Evolutionary conservation across 2,888 invertebrate species (phyloP), one percentile per base, ranked within the genome.

Genomic region (Heteromurus nitidus): DNA sequence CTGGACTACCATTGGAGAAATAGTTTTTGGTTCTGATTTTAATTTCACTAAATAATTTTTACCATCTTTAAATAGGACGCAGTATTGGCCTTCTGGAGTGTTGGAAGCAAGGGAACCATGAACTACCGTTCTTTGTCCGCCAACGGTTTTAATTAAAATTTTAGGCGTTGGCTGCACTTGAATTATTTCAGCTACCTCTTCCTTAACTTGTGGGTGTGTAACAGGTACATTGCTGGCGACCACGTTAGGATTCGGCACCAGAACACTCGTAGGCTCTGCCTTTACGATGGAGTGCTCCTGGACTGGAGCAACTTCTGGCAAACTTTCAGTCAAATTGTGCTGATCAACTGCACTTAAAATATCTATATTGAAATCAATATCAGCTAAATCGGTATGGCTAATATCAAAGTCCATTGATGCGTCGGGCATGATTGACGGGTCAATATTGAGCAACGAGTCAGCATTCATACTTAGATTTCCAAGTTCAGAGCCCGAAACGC

Each of bases 321-420:
- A 9, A 18, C 20, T 42, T 22, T 83, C 84, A 69, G 53, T 74
- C 7, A 84, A 64, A 70, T 36, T 28, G 60, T 67, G 30, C 13
- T 82, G 84, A 30, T 84, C 84, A 20, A 82, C 76, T 67, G 80
- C 72, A 22, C 74, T 75, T 50, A 87, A 84, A 30, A 82, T 80
- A 26, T 87, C 87, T n/a, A 85, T 81, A 75, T 86, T 85, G 30
- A 87, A 84, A 22, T 86, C 85, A 44, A 84, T 75, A 31, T 77
- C 77, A 7, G 82, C 79, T 18, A 86, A 53, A 26, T 86, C 86
- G 0, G 64, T 60, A 20, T 82, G 42, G 7, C 58, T 74, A 44
- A 82, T 68, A 53, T 84, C 84, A 44, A 84, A 68, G 44, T 65
- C 64, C 47, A 79, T 77, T 13, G 65, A 47, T 18, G 53, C 73